phyloP scores from a whole-genome alignment of 2,113 vertebrate genomes.

The Orientallactaga bullata region DNA sequence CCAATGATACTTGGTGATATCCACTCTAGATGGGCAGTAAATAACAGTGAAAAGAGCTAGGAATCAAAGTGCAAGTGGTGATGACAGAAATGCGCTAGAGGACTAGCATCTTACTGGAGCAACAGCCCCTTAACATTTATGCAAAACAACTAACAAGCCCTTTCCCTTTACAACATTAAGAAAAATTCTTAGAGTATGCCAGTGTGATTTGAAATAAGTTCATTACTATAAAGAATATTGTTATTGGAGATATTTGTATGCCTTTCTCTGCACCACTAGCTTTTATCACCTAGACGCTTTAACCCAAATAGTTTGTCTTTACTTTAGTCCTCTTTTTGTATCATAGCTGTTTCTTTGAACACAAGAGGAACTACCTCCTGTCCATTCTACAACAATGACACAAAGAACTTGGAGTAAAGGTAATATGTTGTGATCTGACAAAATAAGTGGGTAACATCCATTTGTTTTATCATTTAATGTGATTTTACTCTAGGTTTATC shows the following conservation, averaged over 20 bases:
- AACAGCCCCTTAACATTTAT: background rate
- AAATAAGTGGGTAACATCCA: background rate
- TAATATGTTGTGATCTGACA: background rate
- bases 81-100: background rate
- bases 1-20: background rate
- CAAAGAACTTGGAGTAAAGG: background rate
- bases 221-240: background rate
- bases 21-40: background rate
- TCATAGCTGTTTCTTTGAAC: background rate
- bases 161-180: background rate
- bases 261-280: background rate
- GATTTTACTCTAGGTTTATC: background rate
- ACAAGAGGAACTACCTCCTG: background rate
- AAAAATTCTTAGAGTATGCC: background rate
- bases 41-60: background rate
- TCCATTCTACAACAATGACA: background rate
- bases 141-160: background rate
- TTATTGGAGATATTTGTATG: background rate
- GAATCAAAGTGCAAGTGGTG: constrained; percentile 1
- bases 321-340: background rate
- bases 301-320: background rate
- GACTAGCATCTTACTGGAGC: background rate
- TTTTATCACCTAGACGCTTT: background rate
- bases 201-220: background rate
- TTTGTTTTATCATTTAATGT: background rate